Conservation (phyloP, 2,888 invertebrate species). For the Drosophila tanythrix region DNA sequence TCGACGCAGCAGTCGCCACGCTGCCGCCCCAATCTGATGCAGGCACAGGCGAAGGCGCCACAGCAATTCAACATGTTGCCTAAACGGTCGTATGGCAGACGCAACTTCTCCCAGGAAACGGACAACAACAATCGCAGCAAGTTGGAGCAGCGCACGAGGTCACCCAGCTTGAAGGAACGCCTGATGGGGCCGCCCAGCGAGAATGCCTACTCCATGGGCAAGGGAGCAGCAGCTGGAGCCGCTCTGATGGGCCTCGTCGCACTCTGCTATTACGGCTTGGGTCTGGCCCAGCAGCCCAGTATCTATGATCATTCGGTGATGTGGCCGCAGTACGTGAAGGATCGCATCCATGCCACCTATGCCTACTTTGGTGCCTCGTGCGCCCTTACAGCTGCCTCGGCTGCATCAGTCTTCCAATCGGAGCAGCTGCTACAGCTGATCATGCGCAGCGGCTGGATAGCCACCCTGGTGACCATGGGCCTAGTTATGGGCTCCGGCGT, state of each 20-base stretch:
- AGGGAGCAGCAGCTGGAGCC: conserved; percentile 95
- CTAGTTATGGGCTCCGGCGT: conserved; percentile 96
- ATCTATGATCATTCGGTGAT: conserved; percentile 94
- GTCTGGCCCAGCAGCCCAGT: conserved; percentile 91
- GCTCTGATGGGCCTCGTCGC: conserved; percentile 95
- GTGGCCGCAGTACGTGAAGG: conserved; percentile 97
- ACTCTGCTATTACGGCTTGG: conserved; percentile 97
- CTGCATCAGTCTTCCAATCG: conserved; percentile 92
- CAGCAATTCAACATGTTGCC: conserved; percentile 17
- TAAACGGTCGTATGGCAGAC: conserved; percentile 6
- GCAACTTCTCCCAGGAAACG: conserved; percentile 41
- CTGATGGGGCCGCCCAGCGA: conserved; percentile 91
- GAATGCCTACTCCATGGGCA: conserved; percentile 94
- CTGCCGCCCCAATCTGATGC: neutral
- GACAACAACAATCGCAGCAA: conserved; percentile 51
- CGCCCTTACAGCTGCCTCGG: conserved; percentile 92
- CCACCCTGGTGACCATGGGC: conserved; percentile 91
- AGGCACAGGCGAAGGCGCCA: too few relatives aligned
- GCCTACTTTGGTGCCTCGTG: conserved; percentile 96
- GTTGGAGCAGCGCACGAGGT: conserved; percentile 85
- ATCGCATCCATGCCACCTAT: conserved; percentile 95
- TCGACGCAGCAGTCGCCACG: conserved; percentile 23
- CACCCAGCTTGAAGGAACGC: conserved; percentile 87
- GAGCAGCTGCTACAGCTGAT: conserved; percentile 93
- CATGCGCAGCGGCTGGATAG: conserved; percentile 92